Conservation (phyloP, 2,797 vertebrate genomes). For the Antrozous pallidus region DNA sequence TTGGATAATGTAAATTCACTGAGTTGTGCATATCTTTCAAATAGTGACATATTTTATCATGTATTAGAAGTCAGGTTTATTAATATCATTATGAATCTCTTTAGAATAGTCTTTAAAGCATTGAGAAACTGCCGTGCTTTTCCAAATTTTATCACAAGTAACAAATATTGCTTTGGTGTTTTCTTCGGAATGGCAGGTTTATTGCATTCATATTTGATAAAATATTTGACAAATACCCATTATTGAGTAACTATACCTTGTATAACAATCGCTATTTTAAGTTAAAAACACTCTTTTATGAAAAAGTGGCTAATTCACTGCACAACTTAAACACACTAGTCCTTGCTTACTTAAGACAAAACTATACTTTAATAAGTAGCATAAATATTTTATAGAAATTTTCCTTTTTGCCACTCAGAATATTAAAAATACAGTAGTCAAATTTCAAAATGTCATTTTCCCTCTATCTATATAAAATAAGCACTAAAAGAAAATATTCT, state of each 20-base stretch:
- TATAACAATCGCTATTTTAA: neutral
- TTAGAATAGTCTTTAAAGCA: neutral
- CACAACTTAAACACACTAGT: neutral
- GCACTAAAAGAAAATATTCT: neutral
- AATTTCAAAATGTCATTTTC: neutral
- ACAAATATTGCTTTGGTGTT: neutral
- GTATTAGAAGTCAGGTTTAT: neutral
- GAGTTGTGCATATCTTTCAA: neutral
- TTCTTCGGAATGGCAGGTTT: neutral
- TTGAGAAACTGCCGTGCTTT: neutral
- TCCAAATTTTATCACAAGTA: neutral
- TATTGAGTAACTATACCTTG: neutral
- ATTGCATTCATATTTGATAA: neutral
- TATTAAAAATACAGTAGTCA: neutral
- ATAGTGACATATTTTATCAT: neutral
- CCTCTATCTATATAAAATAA: neutral
- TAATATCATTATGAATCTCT: neutral
- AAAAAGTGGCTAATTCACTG: neutral
- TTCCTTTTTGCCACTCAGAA: neutral
- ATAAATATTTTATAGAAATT: neutral
- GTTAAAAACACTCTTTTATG: neutral
- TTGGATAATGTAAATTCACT: neutral
- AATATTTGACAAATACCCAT: neutral
- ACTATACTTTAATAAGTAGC: neutral
- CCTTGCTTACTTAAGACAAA: neutral